Evolutionary conservation across 2,113 vertebrate genomes (phyloP).

Genomic region (Promerops cafer): DNA sequence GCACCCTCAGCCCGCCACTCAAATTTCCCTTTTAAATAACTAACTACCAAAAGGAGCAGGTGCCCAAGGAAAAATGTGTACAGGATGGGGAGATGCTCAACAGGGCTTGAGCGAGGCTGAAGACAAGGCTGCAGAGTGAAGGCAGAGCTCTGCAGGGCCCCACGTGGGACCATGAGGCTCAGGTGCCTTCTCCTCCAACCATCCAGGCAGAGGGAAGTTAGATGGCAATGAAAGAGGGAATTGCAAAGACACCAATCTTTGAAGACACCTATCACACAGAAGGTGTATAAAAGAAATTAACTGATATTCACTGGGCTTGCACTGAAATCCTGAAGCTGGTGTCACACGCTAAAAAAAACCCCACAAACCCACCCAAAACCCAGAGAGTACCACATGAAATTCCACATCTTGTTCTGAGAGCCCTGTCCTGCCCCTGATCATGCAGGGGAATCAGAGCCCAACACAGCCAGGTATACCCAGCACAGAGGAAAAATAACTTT

Average conservation of each 20-base stretch:
- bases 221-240: background rate
- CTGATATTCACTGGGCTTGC: background rate
- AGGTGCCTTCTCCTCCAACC: background rate
- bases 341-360: fast-evolving
- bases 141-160: background rate
- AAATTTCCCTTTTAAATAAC: background rate
- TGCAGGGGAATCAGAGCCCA: background rate
- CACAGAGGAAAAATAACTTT: background rate
- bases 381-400: background rate
- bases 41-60: background rate
- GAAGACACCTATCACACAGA: background rate
- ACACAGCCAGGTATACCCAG: background rate
- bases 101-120: fast-evolving
- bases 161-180: fast-evolving
- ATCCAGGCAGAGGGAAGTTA: background rate
- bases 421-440: background rate
- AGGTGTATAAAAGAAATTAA: background rate
- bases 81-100: background rate
- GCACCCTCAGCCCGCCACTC: background rate
- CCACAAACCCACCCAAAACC: background rate
- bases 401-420: background rate
- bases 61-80: background rate
- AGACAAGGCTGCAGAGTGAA: fast-evolving
- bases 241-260: background rate
- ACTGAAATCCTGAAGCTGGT: background rate